Conservation (phyloP, 2,113 vertebrate genomes). For the Pseudorhombus dupliciocellatus region DNA sequence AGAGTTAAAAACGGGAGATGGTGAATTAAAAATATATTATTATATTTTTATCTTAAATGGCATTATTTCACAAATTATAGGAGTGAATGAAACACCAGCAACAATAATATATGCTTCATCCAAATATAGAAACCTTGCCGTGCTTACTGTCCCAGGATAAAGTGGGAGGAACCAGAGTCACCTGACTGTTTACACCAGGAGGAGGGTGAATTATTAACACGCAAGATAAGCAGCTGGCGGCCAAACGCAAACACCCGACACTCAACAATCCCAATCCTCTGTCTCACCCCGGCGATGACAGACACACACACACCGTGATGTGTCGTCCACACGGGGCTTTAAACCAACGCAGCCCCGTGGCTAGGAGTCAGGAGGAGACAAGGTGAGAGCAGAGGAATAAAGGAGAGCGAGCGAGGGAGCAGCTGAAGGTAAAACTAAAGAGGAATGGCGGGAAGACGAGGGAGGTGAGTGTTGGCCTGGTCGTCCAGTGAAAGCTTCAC, state of each 20-base stretch:
- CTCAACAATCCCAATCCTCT: neutral
- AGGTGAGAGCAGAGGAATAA: slow-evolving; percentile 34
- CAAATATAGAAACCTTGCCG: slow-evolving; percentile 7
- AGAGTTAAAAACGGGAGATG: too few species aligned
- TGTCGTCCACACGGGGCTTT: neutral
- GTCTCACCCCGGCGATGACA: neutral
- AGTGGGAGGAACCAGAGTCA: slow-evolving; percentile 25
- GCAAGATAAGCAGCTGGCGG: slow-evolving; percentile 9
- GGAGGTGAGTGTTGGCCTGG: slow-evolving; percentile 22
- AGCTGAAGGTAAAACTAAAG: slow-evolving; percentile 50
- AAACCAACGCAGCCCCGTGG: slow-evolving; percentile 8
- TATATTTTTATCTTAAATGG: slow-evolving; percentile 1
- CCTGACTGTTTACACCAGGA: slow-evolving; percentile 6
- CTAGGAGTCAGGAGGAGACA: slow-evolving; percentile 45
- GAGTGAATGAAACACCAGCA: slow-evolving; percentile 14
- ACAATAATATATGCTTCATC: slow-evolving; percentile 31
- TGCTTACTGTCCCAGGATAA: slow-evolving; percentile 31
- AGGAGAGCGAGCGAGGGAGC: slow-evolving; percentile 33
- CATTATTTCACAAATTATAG: slow-evolving; percentile 17
- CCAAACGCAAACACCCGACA: slow-evolving; percentile 17
- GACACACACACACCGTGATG: neutral
- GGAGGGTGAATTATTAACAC: slow-evolving; percentile 28
- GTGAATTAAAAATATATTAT: too few species aligned
- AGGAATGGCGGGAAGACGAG: slow-evolving; percentile 40
- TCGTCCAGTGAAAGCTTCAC: slow-evolving; percentile 60